Evolutionary conservation across 2,888 invertebrate genomes (phyloP), one percentile per base, ranked within the genome.

Genomic region (Papilio demoleus): DNA sequence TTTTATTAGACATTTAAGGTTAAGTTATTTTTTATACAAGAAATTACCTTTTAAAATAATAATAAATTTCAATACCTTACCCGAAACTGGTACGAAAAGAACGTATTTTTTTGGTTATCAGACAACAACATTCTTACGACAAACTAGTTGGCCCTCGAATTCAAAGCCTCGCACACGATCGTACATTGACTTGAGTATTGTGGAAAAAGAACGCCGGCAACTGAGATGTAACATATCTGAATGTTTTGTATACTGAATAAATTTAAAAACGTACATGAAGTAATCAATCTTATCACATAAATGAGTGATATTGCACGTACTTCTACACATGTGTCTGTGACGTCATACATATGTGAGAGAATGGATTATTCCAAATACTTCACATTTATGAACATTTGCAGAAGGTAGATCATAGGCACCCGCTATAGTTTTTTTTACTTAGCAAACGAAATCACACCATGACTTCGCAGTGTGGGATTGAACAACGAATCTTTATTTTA

Each of bases 81-180:
- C 34, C 70, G 78, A 81, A 75, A 75, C 79, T 73, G 76, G 77
- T 80, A 76, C 79, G 74, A 76, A 80, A 83, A 79, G 78, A 79
- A 81, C 81, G 81, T 80, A 81, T 77, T 79, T 76, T 74, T 77
- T 84, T 82, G 45, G 64, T 59, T 58, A 60, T 65, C 65, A 81
- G 81, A 76, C 83, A 81, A 83, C 76, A 70, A 71, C 74, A 76
- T 74, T 77, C 78, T 84, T 84, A 77, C 78, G 76, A 81, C 78
- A 69, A 69, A 84, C 73, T 63, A 70, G 75, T 72, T 78, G 84
- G 79, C 85, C 83, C 70, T 83, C 78, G 83, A 79, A 83, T 76
- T 78, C 81, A 78, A 73, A 70, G 63, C 65, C 61, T 36, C 60
- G 65, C 34, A 34, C 42, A 47, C 50, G 70, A 45, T 69, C 72